A percentile compares a stretch with the other conserved stretches of the same genome.
phyloP scores from a whole-genome alignment of 2,113 vertebrate genomes.

The Sylvilagus bachmani region DNA sequence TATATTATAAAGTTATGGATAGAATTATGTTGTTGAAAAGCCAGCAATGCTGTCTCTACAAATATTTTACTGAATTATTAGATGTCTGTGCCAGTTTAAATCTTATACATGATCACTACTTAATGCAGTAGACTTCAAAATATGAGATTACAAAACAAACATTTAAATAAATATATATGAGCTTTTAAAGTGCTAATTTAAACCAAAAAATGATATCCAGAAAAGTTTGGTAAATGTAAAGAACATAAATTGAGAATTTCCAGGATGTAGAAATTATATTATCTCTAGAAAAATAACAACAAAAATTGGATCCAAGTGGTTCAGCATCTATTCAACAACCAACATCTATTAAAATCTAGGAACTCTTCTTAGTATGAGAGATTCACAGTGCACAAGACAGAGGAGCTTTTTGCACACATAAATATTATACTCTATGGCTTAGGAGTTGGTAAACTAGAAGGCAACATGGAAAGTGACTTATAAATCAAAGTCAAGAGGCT shows the following conservation, averaged over 20 bases:
- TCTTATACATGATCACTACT: neutral
- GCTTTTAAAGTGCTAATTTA: conserved; percentile 1
- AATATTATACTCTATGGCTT: neutral
- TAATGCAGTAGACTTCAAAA: neutral
- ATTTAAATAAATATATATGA: neutral
- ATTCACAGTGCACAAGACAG: neutral
- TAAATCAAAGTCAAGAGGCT: neutral
- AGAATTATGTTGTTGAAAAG: conserved; percentile 2
- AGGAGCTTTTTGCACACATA: neutral
- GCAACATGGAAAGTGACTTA: neutral
- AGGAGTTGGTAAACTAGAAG: neutral
- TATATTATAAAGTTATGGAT: neutral
- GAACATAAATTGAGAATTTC: neutral
- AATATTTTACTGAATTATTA: neutral
- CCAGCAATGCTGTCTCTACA: neutral
- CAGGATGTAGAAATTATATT: neutral
- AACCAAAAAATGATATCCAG: neutral
- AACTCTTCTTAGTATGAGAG: neutral
- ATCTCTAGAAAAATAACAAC: neutral
- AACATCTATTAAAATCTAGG: neutral
- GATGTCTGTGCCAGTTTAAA: conserved; percentile 5
- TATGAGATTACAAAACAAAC: neutral
- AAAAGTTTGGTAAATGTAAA: neutral
- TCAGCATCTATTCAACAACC: conserved; percentile 14
- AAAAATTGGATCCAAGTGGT: neutral